phyloP scores from a whole-genome alignment of 2,797 vertebrate species.

The Spatula versicolor region DNA sequence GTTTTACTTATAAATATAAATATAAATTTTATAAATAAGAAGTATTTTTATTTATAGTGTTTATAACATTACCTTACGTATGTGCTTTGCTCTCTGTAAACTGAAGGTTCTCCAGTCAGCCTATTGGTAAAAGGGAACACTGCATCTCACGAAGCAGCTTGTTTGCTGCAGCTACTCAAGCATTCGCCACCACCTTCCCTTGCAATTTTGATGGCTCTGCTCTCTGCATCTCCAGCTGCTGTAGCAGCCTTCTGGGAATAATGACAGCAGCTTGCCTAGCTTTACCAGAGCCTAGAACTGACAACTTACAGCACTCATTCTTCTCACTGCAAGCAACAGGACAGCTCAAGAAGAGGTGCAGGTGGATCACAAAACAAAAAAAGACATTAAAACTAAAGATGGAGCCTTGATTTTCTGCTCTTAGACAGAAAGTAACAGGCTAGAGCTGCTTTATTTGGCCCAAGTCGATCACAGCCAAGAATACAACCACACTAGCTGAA shows the following conservation, averaged over 20 bases:
- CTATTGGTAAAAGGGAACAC: background rate
- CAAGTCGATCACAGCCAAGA: background rate
- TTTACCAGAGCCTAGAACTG: background rate
- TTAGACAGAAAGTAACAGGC: background rate
- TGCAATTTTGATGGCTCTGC: background rate
- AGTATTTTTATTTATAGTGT: background rate
- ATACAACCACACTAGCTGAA: background rate
- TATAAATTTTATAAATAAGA: too few species aligned
- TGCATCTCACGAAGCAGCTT: background rate
- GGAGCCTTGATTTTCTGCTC: background rate
- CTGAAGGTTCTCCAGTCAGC: background rate
- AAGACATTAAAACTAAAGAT: background rate
- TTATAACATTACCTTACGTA: background rate
- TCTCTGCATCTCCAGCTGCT: background rate
- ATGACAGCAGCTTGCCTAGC: background rate
- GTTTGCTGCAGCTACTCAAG: background rate
- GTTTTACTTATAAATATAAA: background rate
- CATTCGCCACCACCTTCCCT: background rate
- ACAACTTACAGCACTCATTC: background rate
- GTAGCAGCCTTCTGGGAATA: background rate
- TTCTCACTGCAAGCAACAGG: background rate
- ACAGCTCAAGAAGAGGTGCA: background rate
- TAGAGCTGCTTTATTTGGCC: background rate
- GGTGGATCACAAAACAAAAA: background rate
- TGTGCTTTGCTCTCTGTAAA: background rate